Base-by-base conservation (phyloP, 1,140 invertebrate genomes). In the Marisa cornuarietis region DNA sequence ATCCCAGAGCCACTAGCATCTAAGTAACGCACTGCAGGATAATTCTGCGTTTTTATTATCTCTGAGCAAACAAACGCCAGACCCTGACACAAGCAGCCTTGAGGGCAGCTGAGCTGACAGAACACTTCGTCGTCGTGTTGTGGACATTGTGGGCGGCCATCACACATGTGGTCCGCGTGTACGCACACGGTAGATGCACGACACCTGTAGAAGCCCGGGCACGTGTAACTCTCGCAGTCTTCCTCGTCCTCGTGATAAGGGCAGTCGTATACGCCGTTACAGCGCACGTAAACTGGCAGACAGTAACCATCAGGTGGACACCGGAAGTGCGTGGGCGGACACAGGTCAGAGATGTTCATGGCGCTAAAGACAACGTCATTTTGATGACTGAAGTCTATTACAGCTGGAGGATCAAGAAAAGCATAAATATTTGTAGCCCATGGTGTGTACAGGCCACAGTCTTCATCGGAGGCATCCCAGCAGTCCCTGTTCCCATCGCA, bases 101-200 rank as follows among this genome's bases (percentile, higher is more conserved):
- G 84, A 90, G 65, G 65, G 13, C 65, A 68, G 65, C 26, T 31
- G 11, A 31, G n/a, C 65, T 77, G 20, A 73, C 74, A 82, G 20
- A 79, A 69, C 68, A 71, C 14, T 49, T 80, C 78, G 49, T 82
- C 71, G 26, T 79, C 78, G 62, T 61, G 52, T 42, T 78, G 66
- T 62, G 74, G 79, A 74, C 73, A 80, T 49, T 81, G 51, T 52
- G 26, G 51, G 14, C 26, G 20, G 10, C 54, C 63, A 73, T 73
- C 71, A n/a, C 72, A 75, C 2, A 80, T n/a, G 31, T 74, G 61
- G 24, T 42, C 42, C 31, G 22, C 26, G 26, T 62, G 66, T 20
- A 79, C 52, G 51, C 80, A 81, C 24, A 66, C 51, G 22, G 16
- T 68, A 20, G 76, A 79, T 0, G 26, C 26, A 13, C 62, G 42